Conservation (phyloP, 1,140 invertebrate genomes). For the Leptinotarsa undecemlineata region DNA sequence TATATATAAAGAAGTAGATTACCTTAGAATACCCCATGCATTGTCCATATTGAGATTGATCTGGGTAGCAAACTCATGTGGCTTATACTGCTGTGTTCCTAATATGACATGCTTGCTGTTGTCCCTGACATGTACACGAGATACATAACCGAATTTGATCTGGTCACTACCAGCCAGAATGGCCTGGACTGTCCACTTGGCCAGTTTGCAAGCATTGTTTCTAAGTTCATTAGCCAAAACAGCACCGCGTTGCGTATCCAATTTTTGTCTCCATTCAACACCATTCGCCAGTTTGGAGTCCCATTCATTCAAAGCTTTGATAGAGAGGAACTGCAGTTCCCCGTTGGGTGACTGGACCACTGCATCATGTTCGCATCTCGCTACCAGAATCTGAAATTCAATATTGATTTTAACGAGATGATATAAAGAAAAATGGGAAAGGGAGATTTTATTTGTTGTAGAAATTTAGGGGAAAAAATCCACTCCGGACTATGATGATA, state of each 20-base stretch:
- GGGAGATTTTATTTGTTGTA: not conserved
- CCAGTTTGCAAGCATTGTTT: conserved; percentile 98
- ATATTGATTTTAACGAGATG: not conserved
- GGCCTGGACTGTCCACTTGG: conserved; percentile 99
- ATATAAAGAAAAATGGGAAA: not conserved
- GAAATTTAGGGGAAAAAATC: too few species aligned
- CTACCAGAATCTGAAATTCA: conserved; percentile 68
- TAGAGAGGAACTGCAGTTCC: conserved; percentile 91
- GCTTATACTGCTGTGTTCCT: conserved; percentile 98
- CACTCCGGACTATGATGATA: too few species aligned
- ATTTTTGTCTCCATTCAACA: conserved; percentile 96
- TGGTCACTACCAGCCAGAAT: conserved; percentile 95
- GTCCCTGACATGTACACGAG: conserved; percentile 88
- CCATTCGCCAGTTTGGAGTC: conserved; percentile 94
- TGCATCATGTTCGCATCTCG: conserved; percentile 96
- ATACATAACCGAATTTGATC: conserved; percentile 98
- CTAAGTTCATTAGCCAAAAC: conserved; percentile 97
- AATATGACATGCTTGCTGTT: conserved; percentile 96
- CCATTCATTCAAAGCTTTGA: conserved; percentile 99
- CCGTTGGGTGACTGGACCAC: conserved; percentile 89
- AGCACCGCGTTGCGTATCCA: conserved; percentile 96
- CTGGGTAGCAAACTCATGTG: conserved; percentile 97
- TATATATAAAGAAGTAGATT: not conserved
- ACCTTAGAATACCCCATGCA: conserved; percentile 95
- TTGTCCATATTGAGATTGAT: conserved; percentile 99